Percentiles rank a stretch among this genome's conserved stretches.
Evolutionary conservation across 2,113 vertebrate genomes (phyloP).

Genomic region (Peucedramus taeniatus): DNA sequence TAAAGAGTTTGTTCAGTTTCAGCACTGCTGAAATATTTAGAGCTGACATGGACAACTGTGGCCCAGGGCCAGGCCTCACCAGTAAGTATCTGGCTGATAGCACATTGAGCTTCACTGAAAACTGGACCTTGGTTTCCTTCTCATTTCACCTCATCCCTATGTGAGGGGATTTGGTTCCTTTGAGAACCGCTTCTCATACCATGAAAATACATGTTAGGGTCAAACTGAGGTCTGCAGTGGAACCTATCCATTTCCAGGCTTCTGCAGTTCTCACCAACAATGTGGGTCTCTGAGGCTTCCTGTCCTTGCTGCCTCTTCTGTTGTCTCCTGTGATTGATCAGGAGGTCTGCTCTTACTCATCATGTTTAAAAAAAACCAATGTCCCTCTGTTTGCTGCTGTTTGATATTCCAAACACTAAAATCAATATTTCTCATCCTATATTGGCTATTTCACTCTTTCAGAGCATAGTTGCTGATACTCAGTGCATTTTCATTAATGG

Average conservation of each 20-base stretch:
- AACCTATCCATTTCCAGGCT: background rate
- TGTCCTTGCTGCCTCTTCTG: background rate
- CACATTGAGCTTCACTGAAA: background rate
- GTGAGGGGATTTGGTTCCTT: background rate
- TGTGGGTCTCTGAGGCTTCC: background rate
- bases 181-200: background rate
- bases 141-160: background rate
- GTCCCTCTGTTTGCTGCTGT: background rate
- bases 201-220: background rate
- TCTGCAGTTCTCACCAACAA: background rate
- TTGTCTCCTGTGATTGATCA: background rate
- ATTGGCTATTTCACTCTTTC: background rate
- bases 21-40: background rate
- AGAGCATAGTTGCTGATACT: background rate
- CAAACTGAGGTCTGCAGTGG: background rate
- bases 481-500: background rate
- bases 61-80: background rate
- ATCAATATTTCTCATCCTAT: background rate
- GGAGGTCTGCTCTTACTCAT: background rate
- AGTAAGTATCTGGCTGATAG: background rate
- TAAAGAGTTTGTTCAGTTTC: background rate
- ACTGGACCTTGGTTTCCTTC: background rate
- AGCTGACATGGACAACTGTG: background rate
- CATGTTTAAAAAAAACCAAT: background rate
- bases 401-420: background rate